Evolutionary conservation across 2,113 vertebrate genomes (phyloP).

Genomic region (Xenus cinereus): DNA sequence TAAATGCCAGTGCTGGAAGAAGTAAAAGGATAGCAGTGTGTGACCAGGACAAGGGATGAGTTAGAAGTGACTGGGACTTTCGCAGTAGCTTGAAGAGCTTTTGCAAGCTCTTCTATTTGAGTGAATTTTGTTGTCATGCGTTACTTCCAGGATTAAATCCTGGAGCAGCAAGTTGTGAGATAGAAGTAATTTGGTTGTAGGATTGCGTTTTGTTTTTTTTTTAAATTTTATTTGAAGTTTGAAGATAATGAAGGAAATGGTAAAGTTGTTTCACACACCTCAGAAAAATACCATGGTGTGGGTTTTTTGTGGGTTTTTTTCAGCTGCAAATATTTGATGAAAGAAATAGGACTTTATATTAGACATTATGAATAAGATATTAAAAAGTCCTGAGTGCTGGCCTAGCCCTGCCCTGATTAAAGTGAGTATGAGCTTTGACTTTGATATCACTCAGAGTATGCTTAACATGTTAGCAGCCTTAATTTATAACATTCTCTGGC

Average conservation of each 20-base stretch:
- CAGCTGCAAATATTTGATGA: neutral
- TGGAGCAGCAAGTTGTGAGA: neutral
- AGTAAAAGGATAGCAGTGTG: neutral
- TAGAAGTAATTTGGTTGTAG: neutral
- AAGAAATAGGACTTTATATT: neutral
- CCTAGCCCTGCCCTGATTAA: neutral
- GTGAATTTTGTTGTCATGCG: neutral
- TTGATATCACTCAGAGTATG: neutral
- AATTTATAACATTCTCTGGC: neutral
- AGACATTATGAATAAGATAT: neutral
- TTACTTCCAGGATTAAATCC: neutral
- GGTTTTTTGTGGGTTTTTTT: neutral
- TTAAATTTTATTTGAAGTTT: neutral
- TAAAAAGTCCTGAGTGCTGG: neutral
- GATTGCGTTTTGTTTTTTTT: neutral
- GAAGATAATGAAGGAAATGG: neutral
- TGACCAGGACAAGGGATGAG: neutral
- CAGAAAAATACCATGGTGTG: neutral
- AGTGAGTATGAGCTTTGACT: neutral
- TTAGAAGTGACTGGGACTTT: neutral
- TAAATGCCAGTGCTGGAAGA: neutral
- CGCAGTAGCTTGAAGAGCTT: neutral
- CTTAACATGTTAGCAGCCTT: neutral
- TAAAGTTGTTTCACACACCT: neutral
- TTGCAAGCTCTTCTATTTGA: neutral